Conservation (phyloP, 2,113 vertebrate genomes). For the Poeciliopsis turrubarensis region DNA sequence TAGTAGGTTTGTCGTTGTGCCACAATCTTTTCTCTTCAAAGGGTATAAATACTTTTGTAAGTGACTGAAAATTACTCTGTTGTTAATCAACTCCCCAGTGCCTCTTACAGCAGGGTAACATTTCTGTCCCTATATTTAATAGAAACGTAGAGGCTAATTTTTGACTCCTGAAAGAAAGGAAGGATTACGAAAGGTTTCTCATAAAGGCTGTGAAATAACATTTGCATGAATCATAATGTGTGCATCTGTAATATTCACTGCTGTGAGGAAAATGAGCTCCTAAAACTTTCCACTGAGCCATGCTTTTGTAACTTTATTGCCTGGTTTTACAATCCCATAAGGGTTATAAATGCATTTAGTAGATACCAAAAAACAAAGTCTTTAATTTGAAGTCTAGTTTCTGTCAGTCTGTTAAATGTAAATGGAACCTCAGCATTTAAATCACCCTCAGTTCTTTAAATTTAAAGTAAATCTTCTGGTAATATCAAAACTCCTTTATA, state of each 20-base stretch:
- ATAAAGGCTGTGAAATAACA: background rate
- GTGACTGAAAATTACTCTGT: too few relatives aligned
- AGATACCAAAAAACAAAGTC: background rate
- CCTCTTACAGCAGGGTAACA: too few relatives aligned
- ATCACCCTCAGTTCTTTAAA: background rate
- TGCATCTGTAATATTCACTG: background rate
- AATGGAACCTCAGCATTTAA: background rate
- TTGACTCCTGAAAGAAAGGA: too few relatives aligned
- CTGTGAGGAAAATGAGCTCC: background rate
- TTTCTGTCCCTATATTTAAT: too few relatives aligned
- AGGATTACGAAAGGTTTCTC: background rate
- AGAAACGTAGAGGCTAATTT: too few relatives aligned
- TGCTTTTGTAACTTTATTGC: background rate
- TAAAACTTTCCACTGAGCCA: background rate
- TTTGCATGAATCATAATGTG: background rate
- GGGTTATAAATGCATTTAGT: background rate
- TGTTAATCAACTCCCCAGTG: too few relatives aligned
- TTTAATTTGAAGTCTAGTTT: slow-evolving; percentile 1
- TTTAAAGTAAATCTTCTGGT: background rate
- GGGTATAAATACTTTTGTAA: too few relatives aligned
- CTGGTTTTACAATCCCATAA: background rate
- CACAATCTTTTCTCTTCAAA: too few relatives aligned
- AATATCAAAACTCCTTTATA: background rate
- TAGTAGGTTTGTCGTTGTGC: too few relatives aligned
- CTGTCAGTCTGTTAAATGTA: background rate